Base-by-base conservation (phyloP, 2,797 vertebrate species). In the Cirrhinus mrigala region DNA sequence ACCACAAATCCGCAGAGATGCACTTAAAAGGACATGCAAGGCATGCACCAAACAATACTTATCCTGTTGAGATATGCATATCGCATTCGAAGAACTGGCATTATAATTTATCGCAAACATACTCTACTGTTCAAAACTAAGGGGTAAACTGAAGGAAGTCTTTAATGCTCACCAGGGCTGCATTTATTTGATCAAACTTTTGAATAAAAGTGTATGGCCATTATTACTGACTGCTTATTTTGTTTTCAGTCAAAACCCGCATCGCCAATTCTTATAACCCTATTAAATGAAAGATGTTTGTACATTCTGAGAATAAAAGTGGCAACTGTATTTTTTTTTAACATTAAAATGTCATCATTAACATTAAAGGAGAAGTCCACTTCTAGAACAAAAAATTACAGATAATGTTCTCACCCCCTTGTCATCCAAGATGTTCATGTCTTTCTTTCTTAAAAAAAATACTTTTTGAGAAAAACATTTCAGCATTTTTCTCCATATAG, bases 11-110 rank as follows among this genome's bases (percentile, higher is more conserved):
- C 48, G 68, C 40, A 7, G 62, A 85, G 60, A 68, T 48, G 58
- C 20, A 29, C 40, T 80, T 86, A 74, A 79, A 84, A 54, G 58
- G 24, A 5, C 46, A 50, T 77, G 58, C 18, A 33, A 77, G 33
- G 62, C 52, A 83, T 66, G 52, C 48, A 77, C 76, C 69, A 80
- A 86, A 85, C 74, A 80, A 73, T 62, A 79, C 6, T 18, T 46
- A 73, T 79, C 68, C 77, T 62, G 44, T 24, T 52, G 15, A 85
- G 77, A 80, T 73, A 24, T 24, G 27, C 6, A 60, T 50, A 18
- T 79, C 27, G 15, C 64, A 37, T 82, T 58, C 40, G 16, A 27
- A 82, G 15, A 73, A 29, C 15, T 24, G 29, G 27, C 12, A 24
- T 11, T 18, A 7, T 3, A 15, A 27, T 54, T 54, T 24, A 50